Evolutionary conservation across 1,140 invertebrate species (phyloP), one percentile per base, ranked within the genome.

Genomic region (Drosophila quadrilineata): DNA sequence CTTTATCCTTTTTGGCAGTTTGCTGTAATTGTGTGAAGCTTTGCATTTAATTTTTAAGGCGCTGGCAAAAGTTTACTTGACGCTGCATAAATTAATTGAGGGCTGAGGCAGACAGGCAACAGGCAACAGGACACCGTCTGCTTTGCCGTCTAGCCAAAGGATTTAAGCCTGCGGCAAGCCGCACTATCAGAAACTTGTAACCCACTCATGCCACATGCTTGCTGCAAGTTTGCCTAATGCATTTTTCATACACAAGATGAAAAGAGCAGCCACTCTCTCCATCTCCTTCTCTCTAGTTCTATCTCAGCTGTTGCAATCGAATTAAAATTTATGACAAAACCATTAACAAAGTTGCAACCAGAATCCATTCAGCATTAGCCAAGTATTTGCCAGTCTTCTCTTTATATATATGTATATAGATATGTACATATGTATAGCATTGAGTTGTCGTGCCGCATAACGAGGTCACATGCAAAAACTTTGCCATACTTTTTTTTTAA

Each of bases 251-350:
- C 49, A 6, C 14, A 24, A 8, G 21, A 22, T 46, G n/a, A 24
- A 26, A 46, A 31, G 22, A 9, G n/a, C 19, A 16, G 17, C 17
- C 19, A 26, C 8, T 12, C 12, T 26, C 38, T 38, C 14, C 6
- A n/a, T 14, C 46, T 53, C n/a, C n/a, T n/a, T n/a, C n/a, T n/a
- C n/a, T n/a, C n/a, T n/a, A n/a, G n/a, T n/a, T n/a, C n/a, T n/a
- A n/a, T 38, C 54, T 52, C 66, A 66, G 56, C n/a, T 82, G 75
- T 71, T 77, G 79, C 79, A 74, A 85, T 85, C 79, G 80, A 85
- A 85, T 85, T 85, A 85, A 85, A 85, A 85, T 85, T 85, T 85
- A 85, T 85, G 79, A 85, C 79, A 79, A 85, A 85, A 85, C 79
- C 80, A 84, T 84, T 84, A 84, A 84, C 79, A 85, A 84, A 84